These are phyloP conservation scores for Hyperoplus lanceolatus DNA, from an alignment of 2,797 vertebrate genomes.

Conservation along the genomic window DNA sequence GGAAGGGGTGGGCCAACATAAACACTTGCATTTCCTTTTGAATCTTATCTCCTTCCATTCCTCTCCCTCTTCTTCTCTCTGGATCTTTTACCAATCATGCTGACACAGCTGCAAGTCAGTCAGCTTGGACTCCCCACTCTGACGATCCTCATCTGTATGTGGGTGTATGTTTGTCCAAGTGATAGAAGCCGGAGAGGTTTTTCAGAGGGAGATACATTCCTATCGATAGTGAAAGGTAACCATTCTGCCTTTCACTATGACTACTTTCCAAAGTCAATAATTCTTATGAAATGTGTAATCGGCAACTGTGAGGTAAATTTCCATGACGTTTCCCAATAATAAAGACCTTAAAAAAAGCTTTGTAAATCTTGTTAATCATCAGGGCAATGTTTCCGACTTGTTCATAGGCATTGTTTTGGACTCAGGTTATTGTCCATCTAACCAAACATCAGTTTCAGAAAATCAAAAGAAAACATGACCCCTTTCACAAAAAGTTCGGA, in stretches of 20 bases:
- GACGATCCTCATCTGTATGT: constrained; percentile 50
- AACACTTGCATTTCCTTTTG: constrained; percentile 53
- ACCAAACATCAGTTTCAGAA: constrained; percentile 11
- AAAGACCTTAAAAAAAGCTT: neutral
- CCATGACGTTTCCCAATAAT: constrained; percentile 23
- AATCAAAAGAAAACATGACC: constrained; percentile 54
- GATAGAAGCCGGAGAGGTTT: constrained; percentile 39
- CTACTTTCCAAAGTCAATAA: constrained; percentile 17
- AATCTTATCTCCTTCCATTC: constrained; percentile 65
- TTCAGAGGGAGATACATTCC: constrained; percentile 33
- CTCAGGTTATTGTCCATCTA: constrained; percentile 35
- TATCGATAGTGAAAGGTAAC: constrained; percentile 1
- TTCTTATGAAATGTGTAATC: neutral
- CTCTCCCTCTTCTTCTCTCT: constrained; percentile 30
- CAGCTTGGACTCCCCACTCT: constrained; percentile 57
- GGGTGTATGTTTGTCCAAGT: constrained; percentile 59
- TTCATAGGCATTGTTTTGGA: constrained; percentile 44
- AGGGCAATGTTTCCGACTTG: constrained; percentile 34
- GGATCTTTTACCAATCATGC: constrained; percentile 59
- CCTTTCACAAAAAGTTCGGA: constrained; percentile 26
- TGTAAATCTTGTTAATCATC: neutral
- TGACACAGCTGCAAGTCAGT: constrained; percentile 74
- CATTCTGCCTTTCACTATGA: constrained; percentile 9
- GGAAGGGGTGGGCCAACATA: constrained; percentile 41
- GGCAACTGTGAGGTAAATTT: constrained; percentile 9